phyloP scores from a whole-genome alignment of 2,113 vertebrate genomes.

The Heterotilapia buettikoferi region DNA sequence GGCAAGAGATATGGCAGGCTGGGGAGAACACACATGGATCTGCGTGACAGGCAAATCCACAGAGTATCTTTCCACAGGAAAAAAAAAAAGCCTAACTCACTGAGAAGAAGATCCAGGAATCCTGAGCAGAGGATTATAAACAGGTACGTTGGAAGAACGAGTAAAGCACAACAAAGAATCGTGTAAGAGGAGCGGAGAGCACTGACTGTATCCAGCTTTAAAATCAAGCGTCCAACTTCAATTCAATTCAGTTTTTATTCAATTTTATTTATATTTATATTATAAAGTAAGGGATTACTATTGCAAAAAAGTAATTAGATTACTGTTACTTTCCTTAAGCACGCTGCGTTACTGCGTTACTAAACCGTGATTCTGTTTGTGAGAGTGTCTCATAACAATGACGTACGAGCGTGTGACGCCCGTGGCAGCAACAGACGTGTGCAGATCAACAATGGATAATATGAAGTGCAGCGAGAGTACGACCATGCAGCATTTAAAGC shows the following conservation, averaged over 20 bases:
- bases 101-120: background rate
- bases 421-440: fast-evolving
- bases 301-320: background rate
- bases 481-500: background rate
- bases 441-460: background rate
- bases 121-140: background rate
- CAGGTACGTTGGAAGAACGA: background rate
- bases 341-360: fast-evolving
- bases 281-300: background rate
- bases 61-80: background rate
- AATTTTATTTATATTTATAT: background rate
- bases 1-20: background rate
- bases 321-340: background rate
- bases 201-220: background rate
- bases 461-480: background rate
- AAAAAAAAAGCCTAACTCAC: background rate
- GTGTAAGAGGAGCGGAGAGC: background rate
- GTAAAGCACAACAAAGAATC: background rate
- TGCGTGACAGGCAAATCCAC: background rate
- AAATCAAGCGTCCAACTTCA: background rate
- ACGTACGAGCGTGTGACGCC: fast-evolving
- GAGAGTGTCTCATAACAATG: fast-evolving
- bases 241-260: background rate
- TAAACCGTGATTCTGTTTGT: fast-evolving
- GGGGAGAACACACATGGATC: background rate